phyloP scores from a whole-genome alignment of 2,113 vertebrate species.

The Neodontobutis hainanensis region DNA sequence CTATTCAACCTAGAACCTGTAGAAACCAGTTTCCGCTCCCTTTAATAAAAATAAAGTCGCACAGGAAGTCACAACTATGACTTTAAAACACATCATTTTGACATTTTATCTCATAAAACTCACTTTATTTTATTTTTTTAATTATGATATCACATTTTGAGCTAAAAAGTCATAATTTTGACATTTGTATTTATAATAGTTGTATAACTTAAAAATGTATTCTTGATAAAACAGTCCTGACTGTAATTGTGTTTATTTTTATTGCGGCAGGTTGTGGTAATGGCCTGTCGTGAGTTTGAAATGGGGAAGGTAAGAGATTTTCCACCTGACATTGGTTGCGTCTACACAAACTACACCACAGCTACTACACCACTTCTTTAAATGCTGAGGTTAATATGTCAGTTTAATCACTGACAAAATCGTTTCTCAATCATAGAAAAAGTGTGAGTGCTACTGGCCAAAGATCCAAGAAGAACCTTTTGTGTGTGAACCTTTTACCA shows the following conservation, averaged over 20 bases:
- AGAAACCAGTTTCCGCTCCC: too few relatives aligned
- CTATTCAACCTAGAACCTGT: too few relatives aligned
- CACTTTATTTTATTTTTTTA: too few relatives aligned
- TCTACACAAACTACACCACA: neutral
- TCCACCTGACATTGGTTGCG: neutral
- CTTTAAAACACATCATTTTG: too few relatives aligned
- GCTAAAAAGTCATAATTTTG: too few relatives aligned
- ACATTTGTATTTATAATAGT: too few relatives aligned
- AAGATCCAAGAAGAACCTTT: conserved; percentile 69
- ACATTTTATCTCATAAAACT: too few relatives aligned
- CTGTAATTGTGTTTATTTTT: neutral
- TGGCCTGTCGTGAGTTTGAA: conserved; percentile 96
- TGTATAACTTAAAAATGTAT: neutral
- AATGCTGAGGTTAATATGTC: neutral
- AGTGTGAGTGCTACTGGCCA: conserved; percentile 95
- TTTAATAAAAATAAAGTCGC: too few relatives aligned
- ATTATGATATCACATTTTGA: too few relatives aligned
- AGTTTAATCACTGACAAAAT: neutral
- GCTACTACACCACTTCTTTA: neutral
- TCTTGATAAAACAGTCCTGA: neutral
- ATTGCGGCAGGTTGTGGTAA: conserved; percentile 84
- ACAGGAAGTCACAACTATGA: too few relatives aligned
- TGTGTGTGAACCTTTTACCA: conserved; percentile 82
- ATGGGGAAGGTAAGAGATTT: conserved; percentile 90
- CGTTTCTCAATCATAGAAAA: conserved; percentile 82